A percentile compares a stretch with the other conserved stretches of the same genome.
phyloP scores from a whole-genome alignment of 2,113 vertebrate genomes.

The Nycticryphes semicollaris region DNA sequence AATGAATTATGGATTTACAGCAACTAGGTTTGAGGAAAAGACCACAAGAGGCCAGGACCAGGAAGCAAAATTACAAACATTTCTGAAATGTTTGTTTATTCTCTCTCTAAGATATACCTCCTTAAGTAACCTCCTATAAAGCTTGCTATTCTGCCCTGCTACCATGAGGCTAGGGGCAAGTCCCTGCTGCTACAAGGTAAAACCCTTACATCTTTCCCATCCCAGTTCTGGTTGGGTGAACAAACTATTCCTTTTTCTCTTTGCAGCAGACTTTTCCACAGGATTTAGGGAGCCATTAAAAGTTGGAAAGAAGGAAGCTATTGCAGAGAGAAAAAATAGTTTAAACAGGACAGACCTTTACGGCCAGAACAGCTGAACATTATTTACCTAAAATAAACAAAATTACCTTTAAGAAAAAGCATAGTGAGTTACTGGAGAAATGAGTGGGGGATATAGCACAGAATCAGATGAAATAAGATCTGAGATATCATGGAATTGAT shows the following conservation, averaged over 20 bases:
- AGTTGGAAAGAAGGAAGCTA: background rate
- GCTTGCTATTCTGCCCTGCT: background rate
- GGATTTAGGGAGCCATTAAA: background rate
- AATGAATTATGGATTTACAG: background rate
- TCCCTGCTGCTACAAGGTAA: background rate
- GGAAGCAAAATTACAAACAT: background rate
- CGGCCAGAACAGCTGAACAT: background rate
- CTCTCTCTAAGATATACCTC: background rate
- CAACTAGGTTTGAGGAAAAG: background rate
- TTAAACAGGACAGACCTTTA: background rate
- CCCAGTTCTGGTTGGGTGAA: background rate
- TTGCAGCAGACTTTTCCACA: background rate
- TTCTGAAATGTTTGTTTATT: background rate
- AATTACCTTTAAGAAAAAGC: background rate
- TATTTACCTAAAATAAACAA: slow-evolving; percentile 1
- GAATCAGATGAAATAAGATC: background rate
- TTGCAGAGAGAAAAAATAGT: background rate
- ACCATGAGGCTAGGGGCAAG: background rate
- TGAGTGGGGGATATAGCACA: background rate
- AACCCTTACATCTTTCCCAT: background rate
- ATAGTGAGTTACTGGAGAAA: background rate
- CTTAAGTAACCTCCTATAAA: background rate
- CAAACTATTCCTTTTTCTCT: background rate
- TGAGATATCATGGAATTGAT: background rate
- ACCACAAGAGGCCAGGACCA: background rate